Conservation (phyloP, 2,797 vertebrate species). For the Mareca strepera region DNA sequence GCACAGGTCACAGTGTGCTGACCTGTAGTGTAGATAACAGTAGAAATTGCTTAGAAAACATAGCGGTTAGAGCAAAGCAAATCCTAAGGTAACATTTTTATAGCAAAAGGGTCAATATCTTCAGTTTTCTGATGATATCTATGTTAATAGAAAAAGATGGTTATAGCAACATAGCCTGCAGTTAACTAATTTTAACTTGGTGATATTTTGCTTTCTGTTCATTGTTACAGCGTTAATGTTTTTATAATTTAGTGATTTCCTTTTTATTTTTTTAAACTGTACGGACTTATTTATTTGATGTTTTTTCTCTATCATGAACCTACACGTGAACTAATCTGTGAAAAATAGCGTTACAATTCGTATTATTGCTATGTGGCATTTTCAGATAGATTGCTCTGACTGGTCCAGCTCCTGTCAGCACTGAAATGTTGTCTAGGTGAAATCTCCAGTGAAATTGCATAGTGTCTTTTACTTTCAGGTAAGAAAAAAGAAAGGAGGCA, state of each 20-base stretch:
- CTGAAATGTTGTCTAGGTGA: neutral
- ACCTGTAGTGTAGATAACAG: neutral
- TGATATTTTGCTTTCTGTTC: constrained; percentile 28
- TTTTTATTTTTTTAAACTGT: neutral
- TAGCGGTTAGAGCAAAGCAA: neutral
- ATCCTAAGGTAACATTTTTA: neutral
- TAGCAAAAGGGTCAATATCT: neutral
- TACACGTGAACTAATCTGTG: neutral
- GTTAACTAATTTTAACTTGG: neutral
- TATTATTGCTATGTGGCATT: neutral
- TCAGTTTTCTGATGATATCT: constrained; percentile 24
- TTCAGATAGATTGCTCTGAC: constrained; percentile 5
- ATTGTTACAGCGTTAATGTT: neutral
- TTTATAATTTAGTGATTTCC: neutral
- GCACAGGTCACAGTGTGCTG: neutral
- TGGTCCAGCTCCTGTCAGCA: constrained; percentile 2
- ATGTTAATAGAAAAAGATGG: neutral
- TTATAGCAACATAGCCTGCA: neutral
- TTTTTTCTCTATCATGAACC: constrained; percentile 10
- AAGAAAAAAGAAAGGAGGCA: neutral
- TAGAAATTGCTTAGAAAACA: neutral
- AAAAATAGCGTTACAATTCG: constrained; percentile 25
- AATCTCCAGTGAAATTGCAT: neutral
- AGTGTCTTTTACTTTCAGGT: neutral
- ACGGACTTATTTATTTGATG: constrained; percentile 58